Evolutionary conservation across 2,888 invertebrate genomes (phyloP).

Genomic region (Kryphioiulus occultus): DNA sequence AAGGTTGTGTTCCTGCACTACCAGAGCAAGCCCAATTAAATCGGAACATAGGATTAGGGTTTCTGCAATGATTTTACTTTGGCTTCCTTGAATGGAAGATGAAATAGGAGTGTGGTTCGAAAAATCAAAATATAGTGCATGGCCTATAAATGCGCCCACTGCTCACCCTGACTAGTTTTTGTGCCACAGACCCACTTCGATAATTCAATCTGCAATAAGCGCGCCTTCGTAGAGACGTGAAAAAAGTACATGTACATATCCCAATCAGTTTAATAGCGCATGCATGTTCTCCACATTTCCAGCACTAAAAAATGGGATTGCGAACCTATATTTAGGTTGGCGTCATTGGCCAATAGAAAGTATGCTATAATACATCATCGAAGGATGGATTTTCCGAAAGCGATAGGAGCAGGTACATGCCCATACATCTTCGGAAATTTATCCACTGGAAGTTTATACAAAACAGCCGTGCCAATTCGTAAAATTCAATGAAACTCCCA

Average conservation of each 20-base stretch:
- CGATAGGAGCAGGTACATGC: background rate
- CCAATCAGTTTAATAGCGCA: conserved; percentile 11
- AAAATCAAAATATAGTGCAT: background rate
- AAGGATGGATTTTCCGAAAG: background rate
- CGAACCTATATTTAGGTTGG: background rate
- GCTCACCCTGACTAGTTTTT: background rate
- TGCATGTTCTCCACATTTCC: background rate
- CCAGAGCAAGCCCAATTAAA: too few species aligned
- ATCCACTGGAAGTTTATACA: background rate
- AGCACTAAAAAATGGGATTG: background rate
- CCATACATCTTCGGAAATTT: background rate
- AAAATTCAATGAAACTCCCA: background rate
- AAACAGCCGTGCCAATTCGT: background rate
- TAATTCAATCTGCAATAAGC: conserved; percentile 16
- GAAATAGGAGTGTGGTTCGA: background rate
- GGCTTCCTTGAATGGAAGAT: background rate
- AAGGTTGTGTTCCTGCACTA: too few species aligned
- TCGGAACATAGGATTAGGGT: too few species aligned
- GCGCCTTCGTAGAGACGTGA: background rate
- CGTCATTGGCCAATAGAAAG: background rate
- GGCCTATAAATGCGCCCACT: background rate
- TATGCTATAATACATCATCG: background rate
- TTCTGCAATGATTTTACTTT: too few species aligned
- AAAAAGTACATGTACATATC: background rate
- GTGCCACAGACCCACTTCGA: background rate